phyloP scores from a whole-genome alignment of 2,113 vertebrate genomes.

The rabbit (Oryctolagus cuniculus) region DNA sequence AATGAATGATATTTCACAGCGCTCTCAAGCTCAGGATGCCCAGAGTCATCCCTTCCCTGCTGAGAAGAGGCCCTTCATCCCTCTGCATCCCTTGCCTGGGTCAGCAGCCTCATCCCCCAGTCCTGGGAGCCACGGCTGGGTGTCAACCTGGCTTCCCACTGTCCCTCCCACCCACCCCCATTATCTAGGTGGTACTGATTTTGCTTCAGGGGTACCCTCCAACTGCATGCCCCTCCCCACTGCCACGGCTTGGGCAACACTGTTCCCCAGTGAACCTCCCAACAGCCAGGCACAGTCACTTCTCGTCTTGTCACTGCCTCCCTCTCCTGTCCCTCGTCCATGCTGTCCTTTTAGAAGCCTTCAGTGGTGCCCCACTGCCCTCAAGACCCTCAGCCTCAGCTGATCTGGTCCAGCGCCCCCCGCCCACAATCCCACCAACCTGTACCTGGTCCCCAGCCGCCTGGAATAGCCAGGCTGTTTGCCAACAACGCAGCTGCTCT shows the following conservation, averaged over 20 bases:
- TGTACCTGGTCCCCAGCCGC: neutral
- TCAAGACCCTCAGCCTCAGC: neutral
- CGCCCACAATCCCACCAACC: neutral
- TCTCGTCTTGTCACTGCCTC: neutral
- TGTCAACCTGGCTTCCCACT: neutral
- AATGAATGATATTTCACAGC: neutral
- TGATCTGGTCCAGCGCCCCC: neutral
- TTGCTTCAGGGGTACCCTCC: neutral
- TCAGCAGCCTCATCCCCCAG: neutral
- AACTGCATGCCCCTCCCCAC: neutral
- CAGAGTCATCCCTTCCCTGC: neutral
- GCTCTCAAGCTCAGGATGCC: neutral
- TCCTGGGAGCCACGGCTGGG: neutral
- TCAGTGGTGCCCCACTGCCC: neutral
- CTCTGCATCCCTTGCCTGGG: neutral
- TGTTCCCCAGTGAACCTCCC: neutral
- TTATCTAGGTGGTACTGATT: neutral
- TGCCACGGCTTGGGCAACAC: neutral
- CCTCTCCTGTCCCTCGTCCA: neutral
- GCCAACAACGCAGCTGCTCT: neutral
- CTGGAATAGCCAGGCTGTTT: fast-evolving
- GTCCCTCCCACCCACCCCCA: too few species aligned
- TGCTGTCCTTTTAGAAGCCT: neutral
- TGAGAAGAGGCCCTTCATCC: neutral
- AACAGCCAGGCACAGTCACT: neutral